Evolutionary conservation across 1,140 invertebrate species (phyloP).

Genomic region (Stenopsyche tienmushanensis): DNA sequence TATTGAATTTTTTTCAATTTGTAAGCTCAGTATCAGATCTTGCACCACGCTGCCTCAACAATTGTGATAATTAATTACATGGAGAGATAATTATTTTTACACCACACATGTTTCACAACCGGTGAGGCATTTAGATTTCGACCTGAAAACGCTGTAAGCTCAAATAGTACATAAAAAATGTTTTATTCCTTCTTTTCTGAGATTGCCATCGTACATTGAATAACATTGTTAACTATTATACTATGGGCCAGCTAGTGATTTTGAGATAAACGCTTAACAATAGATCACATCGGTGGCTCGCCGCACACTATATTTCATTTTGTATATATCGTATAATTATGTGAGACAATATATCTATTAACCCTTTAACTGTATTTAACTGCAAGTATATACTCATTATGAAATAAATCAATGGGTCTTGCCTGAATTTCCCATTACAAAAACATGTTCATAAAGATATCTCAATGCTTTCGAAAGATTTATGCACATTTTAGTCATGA

Average conservation of each 20-base stretch:
- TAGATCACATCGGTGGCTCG: slow-evolving; percentile 28
- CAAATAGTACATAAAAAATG: too few relatives aligned
- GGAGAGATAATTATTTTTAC: slow-evolving; percentile 4
- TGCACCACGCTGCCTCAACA: slow-evolving; percentile 6
- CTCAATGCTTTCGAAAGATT: too few relatives aligned
- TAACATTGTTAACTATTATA: slow-evolving; percentile 30
- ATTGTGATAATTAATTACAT: slow-evolving; percentile 11
- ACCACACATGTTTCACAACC: slow-evolving; percentile 2
- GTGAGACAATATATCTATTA: neutral
- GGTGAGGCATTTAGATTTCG: slow-evolving; percentile 4
- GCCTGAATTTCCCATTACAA: too few relatives aligned
- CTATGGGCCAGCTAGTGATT: slow-evolving; percentile 19
- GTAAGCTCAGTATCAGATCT: neutral
- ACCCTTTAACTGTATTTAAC: neutral
- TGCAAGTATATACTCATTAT: too few relatives aligned
- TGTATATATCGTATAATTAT: neutral
- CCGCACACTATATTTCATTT: slow-evolving; percentile 11
- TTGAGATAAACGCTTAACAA: slow-evolving; percentile 28
- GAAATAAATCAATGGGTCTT: too few relatives aligned
- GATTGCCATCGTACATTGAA: slow-evolving; percentile 24
- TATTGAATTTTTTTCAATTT: neutral
- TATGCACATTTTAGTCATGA: neutral
- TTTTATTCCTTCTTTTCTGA: slow-evolving; percentile 7
- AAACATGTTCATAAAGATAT: too few relatives aligned
- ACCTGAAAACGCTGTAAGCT: slow-evolving; percentile 22